Evolutionary conservation across 2,113 vertebrate genomes (phyloP), one percentile per base, ranked within the genome.

Genomic region (Zosterops japonicus): DNA sequence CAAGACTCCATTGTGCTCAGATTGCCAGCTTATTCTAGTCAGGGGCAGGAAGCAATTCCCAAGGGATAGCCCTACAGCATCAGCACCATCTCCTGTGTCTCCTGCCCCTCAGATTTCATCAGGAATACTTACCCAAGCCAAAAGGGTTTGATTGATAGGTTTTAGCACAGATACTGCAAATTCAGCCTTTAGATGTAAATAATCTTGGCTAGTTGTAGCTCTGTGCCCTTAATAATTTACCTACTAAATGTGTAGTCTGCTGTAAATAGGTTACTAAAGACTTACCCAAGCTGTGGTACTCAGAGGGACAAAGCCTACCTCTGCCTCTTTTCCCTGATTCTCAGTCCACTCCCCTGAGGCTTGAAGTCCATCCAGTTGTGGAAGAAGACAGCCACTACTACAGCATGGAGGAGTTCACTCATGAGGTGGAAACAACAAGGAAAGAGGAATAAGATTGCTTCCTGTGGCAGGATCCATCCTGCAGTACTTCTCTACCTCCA

Each of bases 181-280:
- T 84, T 59, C 67, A 76, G 47, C 61, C 42, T 84, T 57, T 63
- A n/a, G 36, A 13, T 21, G 13, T 2, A 23, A 63, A 20, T 27
- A n/a, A 47, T 17, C 35, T 64, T 19, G 65, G 21, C 0, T 0
- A 82, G 33, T 33, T 3, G 4, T 25, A 57, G 8, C 46, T 68
- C n/a, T 63, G 13, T 31, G 15, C 20, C 46, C 18, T 60, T 60
- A 36, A 19, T 42, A 74, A 56, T 64, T 80, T 65, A 39, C 47
- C 33, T 78, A 55, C 79, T 25, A 8, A 15, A 8, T 1, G 1
- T 52, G 80, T 52, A 35, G 39, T 44, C 44, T 83, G 21, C 35
- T 28, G 13, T 47, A 59, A 67, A 41, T 9, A 17, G 23, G 19
- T 78, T 78, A 53, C 36, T 50, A 64, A 64, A 67, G 64, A 53